Percentiles rank a stretch among this genome's conserved stretches.
These are phyloP conservation scores for Drosophila kurseongensis DNA, from an alignment of 1,140 invertebrate genomes.

Conservation along the genomic window DNA sequence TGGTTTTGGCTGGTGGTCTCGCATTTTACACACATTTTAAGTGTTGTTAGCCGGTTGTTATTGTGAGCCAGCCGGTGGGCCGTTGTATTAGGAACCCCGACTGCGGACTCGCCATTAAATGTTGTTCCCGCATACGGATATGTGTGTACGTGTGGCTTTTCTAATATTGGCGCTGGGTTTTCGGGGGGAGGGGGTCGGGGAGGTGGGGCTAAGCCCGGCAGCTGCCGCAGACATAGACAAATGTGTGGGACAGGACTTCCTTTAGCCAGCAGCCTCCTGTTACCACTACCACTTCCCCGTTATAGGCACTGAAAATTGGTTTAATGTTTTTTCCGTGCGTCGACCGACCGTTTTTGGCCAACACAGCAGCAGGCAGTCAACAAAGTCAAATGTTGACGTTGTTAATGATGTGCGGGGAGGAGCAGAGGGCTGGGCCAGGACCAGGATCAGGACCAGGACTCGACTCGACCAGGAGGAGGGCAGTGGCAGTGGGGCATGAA, in stretches of 20 bases:
- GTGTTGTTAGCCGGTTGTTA: slow-evolving; percentile 77
- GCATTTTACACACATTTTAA: slow-evolving; percentile 79
- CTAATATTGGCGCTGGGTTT: slow-evolving; percentile 44
- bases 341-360: slow-evolving; percentile 58
- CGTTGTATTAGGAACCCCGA: slow-evolving; percentile 21
- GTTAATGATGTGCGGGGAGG: slow-evolving; percentile 70
- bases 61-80: slow-evolving; percentile 35
- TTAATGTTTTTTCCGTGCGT: slow-evolving; percentile 70
- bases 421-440: slow-evolving; percentile 2
- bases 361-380: slow-evolving; percentile 62
- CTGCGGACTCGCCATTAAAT: slow-evolving; percentile 44
- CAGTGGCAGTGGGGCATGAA: slow-evolving; percentile 29
- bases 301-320: slow-evolving; percentile 74
- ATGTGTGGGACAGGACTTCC: slow-evolving; percentile 35
- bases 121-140: slow-evolving; percentile 34
- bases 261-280: neutral
- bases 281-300: slow-evolving; percentile 27
- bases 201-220: slow-evolving; percentile 30
- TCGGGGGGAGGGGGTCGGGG: slow-evolving; percentile 7
- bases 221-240: slow-evolving; percentile 77
- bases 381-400: slow-evolving; percentile 81
- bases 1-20: slow-evolving; percentile 59
- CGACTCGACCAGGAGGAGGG: slow-evolving; percentile 6
- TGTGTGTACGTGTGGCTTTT: slow-evolving; percentile 40
- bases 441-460: neutral